Conservation (phyloP, 2,113 vertebrate species). For the Piaya cayana region DNA sequence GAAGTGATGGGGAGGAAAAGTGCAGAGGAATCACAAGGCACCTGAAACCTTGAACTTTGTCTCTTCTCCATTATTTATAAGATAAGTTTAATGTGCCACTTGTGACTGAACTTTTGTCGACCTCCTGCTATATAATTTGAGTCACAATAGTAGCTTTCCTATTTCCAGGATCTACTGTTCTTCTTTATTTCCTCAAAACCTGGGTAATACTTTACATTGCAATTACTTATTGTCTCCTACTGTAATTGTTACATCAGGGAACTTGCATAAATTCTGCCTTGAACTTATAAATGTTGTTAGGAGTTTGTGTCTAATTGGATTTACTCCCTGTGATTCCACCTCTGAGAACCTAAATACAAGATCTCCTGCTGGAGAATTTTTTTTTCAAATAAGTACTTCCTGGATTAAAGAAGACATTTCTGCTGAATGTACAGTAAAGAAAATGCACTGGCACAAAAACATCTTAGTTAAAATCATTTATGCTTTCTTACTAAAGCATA, state of each 20-base stretch:
- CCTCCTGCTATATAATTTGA: background rate
- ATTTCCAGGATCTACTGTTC: background rate
- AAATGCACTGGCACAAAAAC: background rate
- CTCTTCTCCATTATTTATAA: background rate
- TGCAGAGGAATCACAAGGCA: background rate
- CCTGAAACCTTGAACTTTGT: background rate
- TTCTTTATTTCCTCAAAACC: background rate
- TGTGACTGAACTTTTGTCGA: background rate
- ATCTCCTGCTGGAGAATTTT: background rate
- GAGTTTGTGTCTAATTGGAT: background rate
- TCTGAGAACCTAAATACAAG: background rate
- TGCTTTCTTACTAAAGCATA: too few relatives aligned
- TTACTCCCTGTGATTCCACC: background rate
- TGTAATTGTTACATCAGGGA: background rate
- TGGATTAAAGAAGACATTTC: background rate
- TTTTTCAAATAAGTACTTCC: background rate
- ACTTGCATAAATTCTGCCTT: background rate
- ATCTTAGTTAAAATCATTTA: background rate
- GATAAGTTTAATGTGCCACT: background rate
- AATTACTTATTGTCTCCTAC: background rate
- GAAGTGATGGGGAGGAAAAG: background rate
- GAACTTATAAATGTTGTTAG: background rate
- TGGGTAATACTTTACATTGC: background rate
- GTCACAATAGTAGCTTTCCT: background rate
- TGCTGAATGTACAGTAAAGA: background rate